A percentile compares a stretch with the other conserved stretches of the same genome.
Evolutionary conservation across 2,888 invertebrate species (phyloP).

Genomic region (Brenthis daphne): DNA sequence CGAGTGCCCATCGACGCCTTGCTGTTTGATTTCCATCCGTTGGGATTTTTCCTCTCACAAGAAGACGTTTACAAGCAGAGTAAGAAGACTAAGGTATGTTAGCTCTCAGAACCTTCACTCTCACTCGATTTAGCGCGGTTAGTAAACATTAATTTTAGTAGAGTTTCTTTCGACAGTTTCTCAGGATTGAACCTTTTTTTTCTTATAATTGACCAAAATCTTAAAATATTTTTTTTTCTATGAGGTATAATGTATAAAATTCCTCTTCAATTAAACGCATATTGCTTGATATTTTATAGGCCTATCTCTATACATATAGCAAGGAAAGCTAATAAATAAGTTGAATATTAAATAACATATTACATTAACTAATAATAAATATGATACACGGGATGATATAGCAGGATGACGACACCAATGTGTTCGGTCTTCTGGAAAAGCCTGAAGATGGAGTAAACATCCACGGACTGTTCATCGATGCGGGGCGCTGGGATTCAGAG

Average conservation of each 20-base stretch:
- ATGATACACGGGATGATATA: background rate
- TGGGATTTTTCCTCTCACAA: slow-evolving; percentile 82
- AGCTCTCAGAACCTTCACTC: background rate
- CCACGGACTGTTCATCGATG: slow-evolving; percentile 93
- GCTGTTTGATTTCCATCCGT: slow-evolving; percentile 90
- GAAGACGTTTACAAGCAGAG: slow-evolving; percentile 83
- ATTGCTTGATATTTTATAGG: too few relatives aligned
- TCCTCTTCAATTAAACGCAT: too few relatives aligned
- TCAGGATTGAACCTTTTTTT: too few relatives aligned
- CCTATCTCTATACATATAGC: too few relatives aligned
- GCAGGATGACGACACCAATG: slow-evolving; percentile 51
- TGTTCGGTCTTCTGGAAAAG: slow-evolving; percentile 78
- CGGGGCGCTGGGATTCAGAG: slow-evolving; percentile 90
- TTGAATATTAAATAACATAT: too few relatives aligned
- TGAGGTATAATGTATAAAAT: too few relatives aligned
- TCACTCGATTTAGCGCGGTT: too few relatives aligned
- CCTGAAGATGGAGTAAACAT: slow-evolving; percentile 87
- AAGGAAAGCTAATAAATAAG: too few relatives aligned
- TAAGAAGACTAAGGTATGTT: slow-evolving; percentile 54
- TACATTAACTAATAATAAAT: background rate
- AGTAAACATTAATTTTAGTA: too few relatives aligned
- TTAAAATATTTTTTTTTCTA: too few relatives aligned
- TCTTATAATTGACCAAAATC: too few relatives aligned
- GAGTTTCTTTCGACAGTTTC: too few relatives aligned
- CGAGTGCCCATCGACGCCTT: slow-evolving; percentile 93